Evolutionary conservation across 2,888 invertebrate genomes (phyloP).

Genomic region (Alloscopus bannaensis): DNA sequence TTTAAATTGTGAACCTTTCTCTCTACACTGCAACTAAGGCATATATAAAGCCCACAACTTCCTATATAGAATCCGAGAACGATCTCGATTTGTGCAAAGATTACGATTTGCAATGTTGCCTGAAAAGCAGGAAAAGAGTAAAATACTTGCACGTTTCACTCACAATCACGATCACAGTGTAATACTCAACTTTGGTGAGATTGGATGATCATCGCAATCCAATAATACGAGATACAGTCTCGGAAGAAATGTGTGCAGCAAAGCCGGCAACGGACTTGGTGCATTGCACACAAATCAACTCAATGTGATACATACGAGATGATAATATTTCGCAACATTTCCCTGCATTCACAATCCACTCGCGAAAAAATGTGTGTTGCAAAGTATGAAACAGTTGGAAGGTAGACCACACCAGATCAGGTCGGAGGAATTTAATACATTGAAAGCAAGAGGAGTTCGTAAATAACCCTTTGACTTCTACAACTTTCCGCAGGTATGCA

Average conservation of each 20-base stretch:
- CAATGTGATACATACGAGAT: constrained; percentile 3
- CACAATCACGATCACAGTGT: constrained; percentile 29
- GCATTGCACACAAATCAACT: constrained; percentile 56
- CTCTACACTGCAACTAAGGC: no score
- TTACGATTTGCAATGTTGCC: no score
- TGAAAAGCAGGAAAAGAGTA: no score
- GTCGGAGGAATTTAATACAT: background rate
- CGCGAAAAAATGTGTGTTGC: background rate
- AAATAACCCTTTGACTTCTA: no score
- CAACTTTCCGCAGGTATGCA: no score
- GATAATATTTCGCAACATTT: constrained; percentile 46
- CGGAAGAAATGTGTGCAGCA: constrained; percentile 28
- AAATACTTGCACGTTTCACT: background rate
- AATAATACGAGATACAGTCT: no score
- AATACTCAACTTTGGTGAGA: constrained; percentile 2
- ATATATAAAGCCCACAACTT: no score
- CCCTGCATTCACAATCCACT: constrained; percentile 33
- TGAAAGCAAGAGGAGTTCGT: background rate
- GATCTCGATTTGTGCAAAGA: no score
- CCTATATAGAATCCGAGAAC: no score
- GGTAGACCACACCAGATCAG: constrained; percentile 3
- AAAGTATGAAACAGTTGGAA: background rate
- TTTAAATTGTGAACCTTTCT: no score
- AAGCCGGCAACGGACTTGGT: constrained; percentile 36
- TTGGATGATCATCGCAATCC: constrained; percentile 16